Evolutionary conservation across 2,888 invertebrate species (phyloP).

Genomic region (Drosophila hamatofila): DNA sequence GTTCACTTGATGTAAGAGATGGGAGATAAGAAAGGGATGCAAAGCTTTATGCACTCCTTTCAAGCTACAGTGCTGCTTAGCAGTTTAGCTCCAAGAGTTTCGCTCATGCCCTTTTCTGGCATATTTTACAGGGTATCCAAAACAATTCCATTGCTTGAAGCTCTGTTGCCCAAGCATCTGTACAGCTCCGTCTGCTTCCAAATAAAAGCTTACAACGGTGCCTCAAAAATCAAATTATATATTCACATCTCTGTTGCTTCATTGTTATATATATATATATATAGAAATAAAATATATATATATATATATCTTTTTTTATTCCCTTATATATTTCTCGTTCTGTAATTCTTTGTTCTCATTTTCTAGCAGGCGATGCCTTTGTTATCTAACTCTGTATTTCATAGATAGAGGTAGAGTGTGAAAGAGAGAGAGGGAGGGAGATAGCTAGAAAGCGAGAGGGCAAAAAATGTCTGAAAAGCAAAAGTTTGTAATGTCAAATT

Average conservation of each 20-base stretch:
- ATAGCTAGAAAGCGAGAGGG: neutral
- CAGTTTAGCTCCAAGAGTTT: no score
- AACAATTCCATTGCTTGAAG: neutral
- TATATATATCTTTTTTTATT: neutral
- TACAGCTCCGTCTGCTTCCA: neutral
- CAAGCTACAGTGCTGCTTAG: neutral
- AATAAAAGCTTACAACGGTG: conserved; percentile 6
- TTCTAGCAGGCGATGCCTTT: conserved; percentile 35
- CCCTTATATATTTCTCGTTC: neutral
- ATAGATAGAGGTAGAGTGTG: neutral
- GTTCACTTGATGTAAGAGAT: neutral
- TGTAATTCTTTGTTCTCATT: conserved; percentile 53
- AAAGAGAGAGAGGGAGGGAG: no score
- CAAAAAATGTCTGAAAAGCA: conserved; percentile 10
- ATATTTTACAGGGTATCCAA: neutral
- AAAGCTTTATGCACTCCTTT: neutral
- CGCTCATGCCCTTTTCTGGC: no score
- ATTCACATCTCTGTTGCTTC: neutral
- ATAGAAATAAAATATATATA: neutral
- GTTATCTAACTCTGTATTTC: conserved; percentile 19
- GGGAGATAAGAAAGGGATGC: neutral
- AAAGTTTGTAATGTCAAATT: conserved; percentile 35
- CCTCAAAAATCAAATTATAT: conserved; percentile 20
- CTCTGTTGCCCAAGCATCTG: neutral
- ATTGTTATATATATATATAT: neutral